Conservation (phyloP, 2,797 vertebrate genomes). For the Taenioides sp. region DNA sequence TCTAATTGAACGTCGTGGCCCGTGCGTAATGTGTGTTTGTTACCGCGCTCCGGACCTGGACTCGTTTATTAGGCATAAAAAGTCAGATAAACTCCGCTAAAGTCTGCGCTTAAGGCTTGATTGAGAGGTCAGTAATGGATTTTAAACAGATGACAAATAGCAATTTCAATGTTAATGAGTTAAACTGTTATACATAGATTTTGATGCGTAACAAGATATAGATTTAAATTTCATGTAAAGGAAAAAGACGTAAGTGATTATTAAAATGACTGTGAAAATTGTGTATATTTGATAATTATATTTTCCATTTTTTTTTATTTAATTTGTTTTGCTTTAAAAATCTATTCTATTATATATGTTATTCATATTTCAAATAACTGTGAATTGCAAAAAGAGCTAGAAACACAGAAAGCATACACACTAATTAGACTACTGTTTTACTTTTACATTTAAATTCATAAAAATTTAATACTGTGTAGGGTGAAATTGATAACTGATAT, state of each 20-base stretch:
- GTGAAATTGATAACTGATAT: neutral
- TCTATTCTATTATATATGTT: neutral
- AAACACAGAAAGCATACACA: neutral
- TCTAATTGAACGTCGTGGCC: conserved; percentile 25
- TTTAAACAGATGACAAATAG: conserved; percentile 22
- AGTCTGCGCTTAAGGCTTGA: conserved; percentile 35
- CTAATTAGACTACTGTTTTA: too few species aligned
- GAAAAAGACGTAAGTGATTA: neutral
- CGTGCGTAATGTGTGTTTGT: conserved; percentile 26
- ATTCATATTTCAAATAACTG: neutral
- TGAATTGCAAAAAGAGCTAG: neutral
- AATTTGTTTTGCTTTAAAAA: neutral
- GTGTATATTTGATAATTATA: neutral
- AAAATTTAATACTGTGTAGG: neutral
- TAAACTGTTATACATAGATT: neutral
- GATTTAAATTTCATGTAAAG: neutral
- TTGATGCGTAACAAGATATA: neutral
- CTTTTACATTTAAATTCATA: too few species aligned
- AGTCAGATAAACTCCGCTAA: conserved; percentile 36
- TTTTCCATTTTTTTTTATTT: neutral
- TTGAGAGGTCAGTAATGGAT: conserved; percentile 34
- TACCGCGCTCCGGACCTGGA: conserved; percentile 14
- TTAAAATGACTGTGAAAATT: neutral
- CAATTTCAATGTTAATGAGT: neutral
- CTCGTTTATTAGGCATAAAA: conserved; percentile 34